phyloP scores from a whole-genome alignment of 2,888 invertebrate species.

The Leptodirus hochenwartii region DNA sequence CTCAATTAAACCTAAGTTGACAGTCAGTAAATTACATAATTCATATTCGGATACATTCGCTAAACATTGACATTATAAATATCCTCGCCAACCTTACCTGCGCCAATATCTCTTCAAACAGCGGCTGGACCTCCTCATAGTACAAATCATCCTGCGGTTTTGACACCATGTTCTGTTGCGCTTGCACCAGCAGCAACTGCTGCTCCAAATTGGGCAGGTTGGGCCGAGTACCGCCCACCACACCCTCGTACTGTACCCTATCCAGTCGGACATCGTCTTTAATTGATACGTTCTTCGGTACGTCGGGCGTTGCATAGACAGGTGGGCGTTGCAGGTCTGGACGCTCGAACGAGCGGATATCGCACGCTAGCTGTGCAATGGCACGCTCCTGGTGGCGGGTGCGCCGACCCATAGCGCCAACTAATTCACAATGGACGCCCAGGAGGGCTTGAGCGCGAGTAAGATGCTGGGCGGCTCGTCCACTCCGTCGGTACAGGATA shows the following conservation, averaged over 20 bases:
- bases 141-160: conserved; percentile 65
- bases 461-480: conserved; percentile 49
- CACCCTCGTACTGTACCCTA: conserved; percentile 49
- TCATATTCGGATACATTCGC: no score
- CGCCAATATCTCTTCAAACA: conserved; percentile 44
- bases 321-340: conserved; percentile 27
- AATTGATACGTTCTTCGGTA: conserved; percentile 50
- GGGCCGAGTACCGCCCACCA: conserved; percentile 25
- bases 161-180: conserved; percentile 51
- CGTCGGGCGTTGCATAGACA: conserved; percentile 31
- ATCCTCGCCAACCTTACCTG: no score
- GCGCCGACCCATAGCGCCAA: conserved; percentile 71
- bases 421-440: conserved; percentile 46
- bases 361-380: conserved; percentile 65
- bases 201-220: conserved; percentile 54
- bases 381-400: conserved; percentile 75
- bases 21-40: no score
- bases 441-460: conserved; percentile 40
- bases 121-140: conserved; percentile 68
- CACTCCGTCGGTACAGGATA: conserved; percentile 53
- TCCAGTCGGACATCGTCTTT: conserved; percentile 80
- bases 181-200: conserved; percentile 56
- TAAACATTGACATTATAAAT: no score
- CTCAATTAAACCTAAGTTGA: no score
- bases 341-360: conserved; percentile 33